Evolutionary conservation across 2,888 invertebrate species (phyloP).

Genomic region (Eristalis arbustorum): DNA sequence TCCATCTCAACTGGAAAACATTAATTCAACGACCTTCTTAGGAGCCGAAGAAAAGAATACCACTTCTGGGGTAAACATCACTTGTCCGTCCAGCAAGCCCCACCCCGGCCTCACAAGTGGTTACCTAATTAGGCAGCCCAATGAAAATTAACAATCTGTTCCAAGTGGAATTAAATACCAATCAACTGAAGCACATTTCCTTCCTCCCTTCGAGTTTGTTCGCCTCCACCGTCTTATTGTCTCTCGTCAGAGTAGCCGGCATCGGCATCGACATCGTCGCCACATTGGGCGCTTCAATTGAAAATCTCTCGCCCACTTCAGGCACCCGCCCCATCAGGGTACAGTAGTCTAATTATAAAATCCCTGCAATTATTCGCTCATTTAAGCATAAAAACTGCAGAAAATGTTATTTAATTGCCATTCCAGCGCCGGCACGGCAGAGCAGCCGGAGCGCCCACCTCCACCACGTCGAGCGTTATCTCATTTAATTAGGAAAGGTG

Average conservation of each 20-base stretch:
- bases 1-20: not conserved
- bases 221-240: not conserved
- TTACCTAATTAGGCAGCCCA: constrained; percentile 59
- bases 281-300: not conserved
- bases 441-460: not conserved
- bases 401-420: constrained; percentile 70
- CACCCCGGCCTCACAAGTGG: constrained; percentile 23
- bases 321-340: constrained; percentile 27
- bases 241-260: not conserved
- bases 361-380: constrained; percentile 70
- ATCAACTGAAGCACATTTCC: constrained; percentile 57
- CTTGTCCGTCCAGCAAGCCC: not conserved
- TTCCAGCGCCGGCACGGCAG: constrained; percentile 20
- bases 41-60: not conserved
- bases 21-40: not conserved
- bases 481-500: constrained; percentile 69
- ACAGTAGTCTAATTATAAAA: constrained; percentile 68
- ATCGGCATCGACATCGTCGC: not conserved
- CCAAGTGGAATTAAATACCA: constrained; percentile 60
- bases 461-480: constrained; percentile 47
- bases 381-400: constrained; percentile 70
- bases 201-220: not conserved
- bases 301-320: not conserved
- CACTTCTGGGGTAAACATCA: constrained; percentile 9
- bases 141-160: constrained; percentile 67